phyloP scores from a whole-genome alignment of 30 jellyfish, hydroid and myxozoan genomes.

The Catostylus mosaicus region DNA sequence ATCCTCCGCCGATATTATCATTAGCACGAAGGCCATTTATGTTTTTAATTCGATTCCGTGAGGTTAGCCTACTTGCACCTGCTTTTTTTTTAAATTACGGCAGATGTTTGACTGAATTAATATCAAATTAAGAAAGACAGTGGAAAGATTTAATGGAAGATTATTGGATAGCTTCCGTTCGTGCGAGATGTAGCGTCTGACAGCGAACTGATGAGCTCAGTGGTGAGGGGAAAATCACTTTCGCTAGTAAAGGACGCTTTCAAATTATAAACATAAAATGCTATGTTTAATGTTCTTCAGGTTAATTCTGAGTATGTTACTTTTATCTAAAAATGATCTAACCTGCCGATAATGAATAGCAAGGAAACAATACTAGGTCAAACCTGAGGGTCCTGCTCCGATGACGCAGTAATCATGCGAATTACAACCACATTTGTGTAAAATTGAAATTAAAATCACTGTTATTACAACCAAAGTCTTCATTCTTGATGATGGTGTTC shows the following conservation, averaged over 20 bases:
- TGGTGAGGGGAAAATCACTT: too few relatives aligned
- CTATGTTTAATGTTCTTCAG: too few relatives aligned
- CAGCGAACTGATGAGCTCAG: too few relatives aligned
- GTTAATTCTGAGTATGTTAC: too few relatives aligned
- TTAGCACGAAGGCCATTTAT: too few relatives aligned
- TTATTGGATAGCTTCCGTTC: not conserved
- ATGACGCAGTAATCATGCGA: conserved; percentile 73
- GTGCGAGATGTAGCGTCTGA: too few relatives aligned
- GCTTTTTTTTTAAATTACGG: not conserved
- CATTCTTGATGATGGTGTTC: conserved; percentile 8
- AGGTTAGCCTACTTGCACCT: not conserved
- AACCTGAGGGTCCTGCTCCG: conserved; percentile 94
- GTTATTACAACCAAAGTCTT: not conserved
- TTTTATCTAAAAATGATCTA: too few relatives aligned
- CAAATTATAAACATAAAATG: too few relatives aligned
- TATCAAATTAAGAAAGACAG: not conserved
- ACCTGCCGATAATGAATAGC: too few relatives aligned
- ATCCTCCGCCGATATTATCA: too few relatives aligned
- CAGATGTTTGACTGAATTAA: not conserved
- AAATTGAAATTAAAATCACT: conserved; percentile 8
- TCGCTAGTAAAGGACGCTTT: too few relatives aligned
- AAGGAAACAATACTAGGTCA: not conserved
- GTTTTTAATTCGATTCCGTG: too few relatives aligned
- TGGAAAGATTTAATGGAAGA: not conserved
- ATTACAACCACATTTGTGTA: not conserved